Evolutionary conservation across 2,888 invertebrate genomes (phyloP), one percentile per base, ranked within the genome.

Genomic region (Eristalis intricaria): DNA sequence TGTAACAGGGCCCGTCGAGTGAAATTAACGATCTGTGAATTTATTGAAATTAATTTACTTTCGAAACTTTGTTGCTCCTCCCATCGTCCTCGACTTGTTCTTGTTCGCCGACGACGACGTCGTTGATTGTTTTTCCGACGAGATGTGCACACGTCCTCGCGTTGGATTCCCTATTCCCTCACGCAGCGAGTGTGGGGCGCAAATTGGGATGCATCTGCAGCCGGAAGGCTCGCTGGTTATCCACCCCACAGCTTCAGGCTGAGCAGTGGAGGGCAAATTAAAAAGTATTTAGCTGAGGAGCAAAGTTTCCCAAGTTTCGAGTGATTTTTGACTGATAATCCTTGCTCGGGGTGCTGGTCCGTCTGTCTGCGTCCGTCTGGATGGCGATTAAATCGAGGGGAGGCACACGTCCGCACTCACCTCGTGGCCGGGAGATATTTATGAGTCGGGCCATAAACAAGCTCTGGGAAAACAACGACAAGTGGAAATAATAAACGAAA

Each of bases 31-130:
- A 86, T 86, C 83, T 79, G 83, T 83, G 75, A 83, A 86, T 86
- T 79, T 78, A 79, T 86, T 86, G 78, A 86, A 86, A 86, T 86
- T 86, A 86, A 86, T 86, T 86, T 86, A 75, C 75, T 83, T 86
- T 83, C 50, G 70, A 79, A 83, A 83, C 60, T 77, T 81, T 85
- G 43, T 40, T 58, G 2, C 22, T 63, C 61, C 22, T 35, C 13
- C 35, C 19, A 13, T 35, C 43, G n/a, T 40, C 7, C 76, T 7
- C 60, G 26, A 60, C 29, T 80, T 73, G 61, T 32, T 60, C 40
- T 71, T 81, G 73, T n/a, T n/a, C n/a, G n/a, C n/a, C n/a, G n/a
- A n/a, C n/a, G n/a, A n/a, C n/a, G n/a, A n/a, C n/a, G n/a, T n/a
- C n/a, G n/a, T 76, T 68, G 29, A 75, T 80, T 70, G 63, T 65